These are phyloP conservation scores for Eledona agricola DNA, from an alignment of 2,888 invertebrate genomes.

Conservation along the genomic window DNA sequence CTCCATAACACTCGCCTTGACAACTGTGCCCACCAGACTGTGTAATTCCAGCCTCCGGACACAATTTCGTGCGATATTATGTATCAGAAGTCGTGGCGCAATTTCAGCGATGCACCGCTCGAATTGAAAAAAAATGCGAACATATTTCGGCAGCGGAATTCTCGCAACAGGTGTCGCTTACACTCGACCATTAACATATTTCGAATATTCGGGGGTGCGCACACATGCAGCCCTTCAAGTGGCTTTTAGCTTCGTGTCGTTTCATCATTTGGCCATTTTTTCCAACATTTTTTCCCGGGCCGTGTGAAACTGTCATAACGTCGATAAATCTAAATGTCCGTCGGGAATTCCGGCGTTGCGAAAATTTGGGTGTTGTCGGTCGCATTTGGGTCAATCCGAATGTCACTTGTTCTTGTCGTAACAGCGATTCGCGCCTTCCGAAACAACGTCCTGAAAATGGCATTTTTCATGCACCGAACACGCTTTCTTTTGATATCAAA, in stretches of 20 bases:
- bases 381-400: conserved; percentile 37
- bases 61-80: conserved; percentile 30
- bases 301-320: conserved; percentile 30
- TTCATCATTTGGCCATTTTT: conserved; percentile 9
- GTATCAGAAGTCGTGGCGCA: conserved; percentile 17
- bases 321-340: conserved; percentile 9
- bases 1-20: conserved; percentile 46
- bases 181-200: conserved; percentile 35
- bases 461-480: conserved; percentile 4
- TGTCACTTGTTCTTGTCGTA: conserved; percentile 31
- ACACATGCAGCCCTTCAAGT: conserved; percentile 6
- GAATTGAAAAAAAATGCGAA: neutral
- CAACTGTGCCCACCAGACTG: conserved; percentile 52
- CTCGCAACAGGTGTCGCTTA: conserved; percentile 32
- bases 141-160: conserved; percentile 7
- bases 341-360: conserved; percentile 17
- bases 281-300: conserved; percentile 1
- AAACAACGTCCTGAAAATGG: conserved; percentile 11
- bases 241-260: neutral
- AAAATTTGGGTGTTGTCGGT: conserved; percentile 37
- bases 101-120: conserved; percentile 1
- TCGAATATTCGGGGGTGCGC: conserved; percentile 18
- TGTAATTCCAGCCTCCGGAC: conserved; percentile 46
- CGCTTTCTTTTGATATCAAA: conserved; percentile 7
- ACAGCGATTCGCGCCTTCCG: neutral